Conservation (phyloP, 2,113 vertebrate species). For the Dolichotis patagonum region DNA sequence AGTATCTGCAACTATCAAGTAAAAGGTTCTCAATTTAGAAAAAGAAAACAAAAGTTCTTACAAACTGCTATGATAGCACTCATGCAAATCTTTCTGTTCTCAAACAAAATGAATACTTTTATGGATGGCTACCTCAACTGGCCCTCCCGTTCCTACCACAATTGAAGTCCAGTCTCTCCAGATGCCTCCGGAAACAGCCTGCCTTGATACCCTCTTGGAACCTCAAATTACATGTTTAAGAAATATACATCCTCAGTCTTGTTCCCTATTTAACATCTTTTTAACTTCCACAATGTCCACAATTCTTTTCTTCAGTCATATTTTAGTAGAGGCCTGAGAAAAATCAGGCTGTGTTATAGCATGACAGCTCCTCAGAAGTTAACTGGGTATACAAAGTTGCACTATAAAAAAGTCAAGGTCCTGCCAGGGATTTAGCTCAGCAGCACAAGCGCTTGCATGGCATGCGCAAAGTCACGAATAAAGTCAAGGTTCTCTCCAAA, state of each 20-base stretch:
- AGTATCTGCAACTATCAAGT: background rate
- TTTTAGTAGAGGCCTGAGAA: background rate
- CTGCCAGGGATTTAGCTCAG: no score
- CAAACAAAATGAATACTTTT: background rate
- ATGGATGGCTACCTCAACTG: background rate
- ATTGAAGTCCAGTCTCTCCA: background rate
- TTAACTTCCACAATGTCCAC: background rate
- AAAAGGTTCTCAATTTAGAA: background rate
- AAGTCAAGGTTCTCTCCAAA: background rate
- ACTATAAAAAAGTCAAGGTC: background rate
- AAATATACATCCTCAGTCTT: background rate
- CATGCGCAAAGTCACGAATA: no score
- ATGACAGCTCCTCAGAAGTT: background rate
- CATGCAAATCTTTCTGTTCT: background rate
- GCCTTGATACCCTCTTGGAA: background rate
- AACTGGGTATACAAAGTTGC: background rate
- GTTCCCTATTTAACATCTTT: background rate
- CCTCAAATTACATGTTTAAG: background rate
- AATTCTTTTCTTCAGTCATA: background rate
- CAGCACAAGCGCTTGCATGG: no score
- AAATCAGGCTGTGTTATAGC: background rate
- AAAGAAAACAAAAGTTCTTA: background rate
- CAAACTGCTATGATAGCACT: background rate
- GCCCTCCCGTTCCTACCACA: background rate
- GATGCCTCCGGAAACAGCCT: background rate